phyloP scores from a whole-genome alignment of 2,888 invertebrate species.

The Oxycera nigricornis region DNA sequence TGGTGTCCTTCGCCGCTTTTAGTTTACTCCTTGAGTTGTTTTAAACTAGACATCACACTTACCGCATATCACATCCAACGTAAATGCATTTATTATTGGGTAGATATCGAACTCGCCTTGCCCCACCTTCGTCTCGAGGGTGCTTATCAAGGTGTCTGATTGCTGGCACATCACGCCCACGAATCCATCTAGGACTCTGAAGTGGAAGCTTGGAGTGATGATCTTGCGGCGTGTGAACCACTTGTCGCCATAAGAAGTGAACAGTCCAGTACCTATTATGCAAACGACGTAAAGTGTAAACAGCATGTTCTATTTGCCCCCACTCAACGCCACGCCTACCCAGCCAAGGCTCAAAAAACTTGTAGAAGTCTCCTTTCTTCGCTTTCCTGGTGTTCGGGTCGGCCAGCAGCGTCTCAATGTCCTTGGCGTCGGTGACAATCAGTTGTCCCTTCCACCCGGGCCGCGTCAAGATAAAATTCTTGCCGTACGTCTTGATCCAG shows the following conservation, averaged over 20 bases:
- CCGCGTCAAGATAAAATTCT: slow-evolving; percentile 12
- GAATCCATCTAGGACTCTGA: slow-evolving; percentile 59
- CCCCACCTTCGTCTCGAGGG: background rate
- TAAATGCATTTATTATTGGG: slow-evolving; percentile 59
- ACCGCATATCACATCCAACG: slow-evolving; percentile 60
- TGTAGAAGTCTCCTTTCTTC: slow-evolving; percentile 10
- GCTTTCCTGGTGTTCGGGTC: slow-evolving; percentile 35
- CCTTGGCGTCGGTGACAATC: slow-evolving; percentile 15
- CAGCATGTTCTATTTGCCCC: background rate
- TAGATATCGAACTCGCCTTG: slow-evolving; percentile 59
- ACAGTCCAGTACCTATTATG: slow-evolving; percentile 33
- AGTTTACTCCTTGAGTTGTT: too few relatives aligned
- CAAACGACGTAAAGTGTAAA: too few relatives aligned
- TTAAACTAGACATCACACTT: slow-evolving; percentile 44
- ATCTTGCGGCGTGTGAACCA: slow-evolving; percentile 61
- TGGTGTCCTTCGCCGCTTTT: too few relatives aligned
- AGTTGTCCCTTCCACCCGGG: background rate
- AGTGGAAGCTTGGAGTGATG: slow-evolving; percentile 62
- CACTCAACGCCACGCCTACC: background rate
- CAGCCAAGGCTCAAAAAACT: slow-evolving; percentile 14
- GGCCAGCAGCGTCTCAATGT: slow-evolving; percentile 6
- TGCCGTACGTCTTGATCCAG: background rate
- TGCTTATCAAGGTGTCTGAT: slow-evolving; percentile 59
- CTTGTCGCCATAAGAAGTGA: slow-evolving; percentile 54
- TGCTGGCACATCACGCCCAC: slow-evolving; percentile 59